Evolutionary conservation across 1,140 invertebrate species (phyloP).

Genomic region (Thaumatotibia leucotreta): DNA sequence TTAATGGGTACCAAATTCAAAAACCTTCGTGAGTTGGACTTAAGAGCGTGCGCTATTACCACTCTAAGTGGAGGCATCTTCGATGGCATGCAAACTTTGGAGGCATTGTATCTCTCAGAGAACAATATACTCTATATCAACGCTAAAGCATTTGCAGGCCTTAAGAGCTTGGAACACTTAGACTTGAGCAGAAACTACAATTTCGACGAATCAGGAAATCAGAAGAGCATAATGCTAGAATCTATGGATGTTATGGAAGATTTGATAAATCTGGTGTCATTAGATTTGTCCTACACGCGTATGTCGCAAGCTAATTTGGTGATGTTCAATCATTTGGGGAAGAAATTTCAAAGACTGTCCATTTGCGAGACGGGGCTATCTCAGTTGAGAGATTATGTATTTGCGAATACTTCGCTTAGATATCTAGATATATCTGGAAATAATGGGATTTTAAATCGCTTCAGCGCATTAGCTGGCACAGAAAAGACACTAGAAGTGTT

Average conservation of each 20-base stretch:
- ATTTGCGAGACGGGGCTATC: conserved; percentile 70
- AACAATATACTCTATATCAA: conserved; percentile 72
- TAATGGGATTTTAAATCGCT: conserved; percentile 28
- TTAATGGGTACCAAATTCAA: conserved; percentile 31
- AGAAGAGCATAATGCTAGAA: conserved; percentile 41
- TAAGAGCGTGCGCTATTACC: conserved; percentile 75
- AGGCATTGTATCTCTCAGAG: conserved; percentile 70
- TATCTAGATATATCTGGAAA: conserved; percentile 77
- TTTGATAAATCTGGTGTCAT: conserved; percentile 54
- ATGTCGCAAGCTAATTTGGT: conserved; percentile 52
- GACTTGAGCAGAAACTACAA: conserved; percentile 75
- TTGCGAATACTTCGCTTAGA: conserved; percentile 60
- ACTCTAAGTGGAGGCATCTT: conserved; percentile 61
- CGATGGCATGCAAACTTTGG: conserved; percentile 57
- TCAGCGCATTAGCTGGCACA: conserved; percentile 46
- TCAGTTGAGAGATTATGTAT: conserved; percentile 45
- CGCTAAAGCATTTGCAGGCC: conserved; percentile 52
- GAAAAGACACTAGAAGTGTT: conserved; percentile 64
- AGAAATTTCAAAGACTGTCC: conserved; percentile 66
- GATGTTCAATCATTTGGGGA: conserved; percentile 51
- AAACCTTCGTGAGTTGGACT: conserved; percentile 73
- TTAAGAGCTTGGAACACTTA: conserved; percentile 63
- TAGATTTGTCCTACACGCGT: conserved; percentile 75
- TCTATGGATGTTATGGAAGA: conserved; percentile 42
- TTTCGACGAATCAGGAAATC: conserved; percentile 31